phyloP scores from a whole-genome alignment of 2,113 vertebrate genomes.

The Salvelinus fontinalis region DNA sequence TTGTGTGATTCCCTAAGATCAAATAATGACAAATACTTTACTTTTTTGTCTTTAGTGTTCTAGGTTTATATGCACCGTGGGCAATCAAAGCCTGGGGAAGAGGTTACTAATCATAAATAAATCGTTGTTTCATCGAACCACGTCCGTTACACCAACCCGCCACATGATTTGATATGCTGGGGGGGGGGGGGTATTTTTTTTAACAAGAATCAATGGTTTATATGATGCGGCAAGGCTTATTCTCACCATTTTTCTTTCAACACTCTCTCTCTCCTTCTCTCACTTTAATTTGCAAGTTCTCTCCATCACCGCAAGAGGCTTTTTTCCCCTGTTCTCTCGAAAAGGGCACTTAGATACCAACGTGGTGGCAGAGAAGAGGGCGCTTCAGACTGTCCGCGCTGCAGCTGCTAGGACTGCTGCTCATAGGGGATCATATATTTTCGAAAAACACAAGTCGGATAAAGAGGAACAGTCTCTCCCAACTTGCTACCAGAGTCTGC shows the following conservation, averaged over 20 bases:
- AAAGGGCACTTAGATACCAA: conserved; percentile 58
- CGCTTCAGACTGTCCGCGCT: conserved; percentile 16
- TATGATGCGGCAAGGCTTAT: background rate
- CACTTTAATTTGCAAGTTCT: conserved; percentile 42
- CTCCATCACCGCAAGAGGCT: conserved; percentile 72
- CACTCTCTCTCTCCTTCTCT: conserved; percentile 7
- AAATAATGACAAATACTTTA: too few species aligned
- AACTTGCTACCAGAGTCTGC: conserved; percentile 30
- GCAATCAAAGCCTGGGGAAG: too few species aligned
- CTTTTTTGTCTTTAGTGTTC: too few species aligned
- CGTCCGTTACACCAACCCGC: too few species aligned
- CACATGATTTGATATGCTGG: too few species aligned
- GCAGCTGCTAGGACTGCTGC: conserved; percentile 14
- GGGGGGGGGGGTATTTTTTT: too few species aligned
- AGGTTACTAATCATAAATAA: too few species aligned
- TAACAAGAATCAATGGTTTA: background rate
- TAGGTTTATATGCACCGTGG: too few species aligned
- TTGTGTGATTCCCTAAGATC: too few species aligned
- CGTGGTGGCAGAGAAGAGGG: conserved; percentile 46
- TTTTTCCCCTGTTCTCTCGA: conserved; percentile 49
- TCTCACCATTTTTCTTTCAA: background rate
- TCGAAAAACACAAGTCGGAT: conserved; percentile 46
- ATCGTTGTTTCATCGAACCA: too few species aligned
- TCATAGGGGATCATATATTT: conserved; percentile 56
- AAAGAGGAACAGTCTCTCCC: conserved; percentile 29